phyloP scores from a whole-genome alignment of 2,113 vertebrate species.

The Trachemys scripta region DNA sequence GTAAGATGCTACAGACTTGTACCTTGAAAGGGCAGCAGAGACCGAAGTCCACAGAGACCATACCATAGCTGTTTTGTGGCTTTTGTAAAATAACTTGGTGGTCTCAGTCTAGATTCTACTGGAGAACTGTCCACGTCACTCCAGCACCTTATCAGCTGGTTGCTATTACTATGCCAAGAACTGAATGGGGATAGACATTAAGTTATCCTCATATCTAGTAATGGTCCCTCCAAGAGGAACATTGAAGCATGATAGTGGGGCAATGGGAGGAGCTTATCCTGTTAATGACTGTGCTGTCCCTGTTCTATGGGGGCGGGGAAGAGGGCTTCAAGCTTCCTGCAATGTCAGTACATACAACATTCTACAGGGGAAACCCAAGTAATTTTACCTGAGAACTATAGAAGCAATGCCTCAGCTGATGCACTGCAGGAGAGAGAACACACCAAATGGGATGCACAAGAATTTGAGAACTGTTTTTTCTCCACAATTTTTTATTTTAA shows the following conservation, averaged over 20 bases:
- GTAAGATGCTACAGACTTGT: too few relatives aligned
- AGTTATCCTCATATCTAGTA: fast-evolving
- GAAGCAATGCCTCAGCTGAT: background rate
- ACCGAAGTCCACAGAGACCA: background rate
- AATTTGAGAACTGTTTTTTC: conserved; percentile 61
- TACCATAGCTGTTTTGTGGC: background rate
- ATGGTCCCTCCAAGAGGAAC: background rate
- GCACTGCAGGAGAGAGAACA: background rate
- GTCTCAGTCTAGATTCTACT: background rate
- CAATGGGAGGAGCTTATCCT: background rate
- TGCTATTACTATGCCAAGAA: fast-evolving
- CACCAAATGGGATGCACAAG: conserved; percentile 54
- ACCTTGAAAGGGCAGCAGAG: background rate
- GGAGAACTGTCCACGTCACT: fast-evolving
- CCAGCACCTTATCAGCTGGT: background rate
- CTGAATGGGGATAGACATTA: fast-evolving
- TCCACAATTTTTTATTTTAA: conserved; percentile 86
- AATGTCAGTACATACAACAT: too few relatives aligned
- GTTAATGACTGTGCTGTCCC: fast-evolving
- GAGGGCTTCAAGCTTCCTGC: too few relatives aligned
- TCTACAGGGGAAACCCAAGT: background rate
- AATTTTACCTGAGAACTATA: background rate
- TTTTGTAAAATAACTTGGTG: background rate
- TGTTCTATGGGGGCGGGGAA: background rate
- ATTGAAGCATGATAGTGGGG: background rate